Percentiles rank a stretch among this genome's conserved stretches.
These are phyloP conservation scores for Zenarchopterus dispar DNA, from an alignment of 2,797 vertebrate genomes.

Conservation along the genomic window DNA sequence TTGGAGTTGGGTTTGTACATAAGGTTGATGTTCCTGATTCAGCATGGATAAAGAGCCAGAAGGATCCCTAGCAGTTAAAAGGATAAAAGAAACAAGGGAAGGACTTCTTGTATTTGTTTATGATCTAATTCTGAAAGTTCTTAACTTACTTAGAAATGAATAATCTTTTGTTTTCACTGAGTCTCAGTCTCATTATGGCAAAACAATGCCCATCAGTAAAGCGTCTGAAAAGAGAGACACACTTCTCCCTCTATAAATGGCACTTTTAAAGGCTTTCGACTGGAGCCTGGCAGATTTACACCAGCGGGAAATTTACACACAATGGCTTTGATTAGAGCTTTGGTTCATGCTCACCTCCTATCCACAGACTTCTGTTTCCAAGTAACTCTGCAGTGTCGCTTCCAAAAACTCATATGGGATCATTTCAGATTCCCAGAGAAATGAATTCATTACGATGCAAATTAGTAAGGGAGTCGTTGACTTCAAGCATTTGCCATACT, in stretches of 20 bases:
- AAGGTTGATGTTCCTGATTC: too few relatives aligned
- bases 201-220: slow-evolving; percentile 54
- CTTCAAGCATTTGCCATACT: slow-evolving; percentile 82
- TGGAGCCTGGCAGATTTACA: slow-evolving; percentile 53
- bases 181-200: slow-evolving; percentile 36
- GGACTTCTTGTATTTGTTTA: slow-evolving; percentile 34
- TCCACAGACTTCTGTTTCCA: slow-evolving; percentile 60
- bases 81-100: too few relatives aligned
- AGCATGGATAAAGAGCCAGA: too few relatives aligned
- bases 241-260: slow-evolving; percentile 48
- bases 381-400: slow-evolving; percentile 33
- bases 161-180: slow-evolving; percentile 40
- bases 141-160: slow-evolving; percentile 61
- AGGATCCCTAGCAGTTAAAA: too few relatives aligned
- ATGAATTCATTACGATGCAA: slow-evolving; percentile 83
- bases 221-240: slow-evolving; percentile 39
- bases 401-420: slow-evolving; percentile 65
- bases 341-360: slow-evolving; percentile 52
- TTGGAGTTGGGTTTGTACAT: too few relatives aligned
- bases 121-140: slow-evolving; percentile 57
- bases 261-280: slow-evolving; percentile 52
- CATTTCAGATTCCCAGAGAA: slow-evolving; percentile 78
- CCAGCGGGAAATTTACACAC: slow-evolving; percentile 60
- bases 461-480: slow-evolving; percentile 80
- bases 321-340: slow-evolving; percentile 64